Percentiles rank a stretch among this genome's conserved stretches.
These are phyloP conservation scores for Triplophysa siluroides DNA, from an alignment of 2,113 vertebrate species.

Conservation along the genomic window DNA sequence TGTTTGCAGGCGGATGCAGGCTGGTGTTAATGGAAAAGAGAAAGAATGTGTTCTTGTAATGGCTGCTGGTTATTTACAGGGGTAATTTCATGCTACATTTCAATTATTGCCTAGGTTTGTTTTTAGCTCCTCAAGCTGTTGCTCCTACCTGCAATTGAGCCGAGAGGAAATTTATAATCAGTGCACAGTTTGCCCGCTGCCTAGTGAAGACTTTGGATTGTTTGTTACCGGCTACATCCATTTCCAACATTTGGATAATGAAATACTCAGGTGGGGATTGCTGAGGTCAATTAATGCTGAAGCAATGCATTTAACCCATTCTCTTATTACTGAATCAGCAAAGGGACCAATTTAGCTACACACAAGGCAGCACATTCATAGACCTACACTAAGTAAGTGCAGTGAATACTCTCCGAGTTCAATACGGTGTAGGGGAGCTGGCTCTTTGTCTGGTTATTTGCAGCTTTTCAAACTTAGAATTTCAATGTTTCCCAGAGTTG, in stretches of 20 bases:
- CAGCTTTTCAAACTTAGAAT: slow-evolving; percentile 44
- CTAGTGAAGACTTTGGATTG: slow-evolving; percentile 75
- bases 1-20: slow-evolving; percentile 52
- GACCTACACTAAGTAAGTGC: slow-evolving; percentile 10
- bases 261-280: slow-evolving; percentile 74
- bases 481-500: slow-evolving; percentile 46
- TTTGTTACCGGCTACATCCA: slow-evolving; percentile 78
- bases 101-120: slow-evolving; percentile 98
- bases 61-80: slow-evolving; percentile 97
- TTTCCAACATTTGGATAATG: slow-evolving; percentile 80
- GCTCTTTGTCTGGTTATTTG: slow-evolving; percentile 51
- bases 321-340: slow-evolving; percentile 46
- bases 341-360: slow-evolving; percentile 52
- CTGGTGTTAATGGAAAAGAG: slow-evolving; percentile 78
- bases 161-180: slow-evolving; percentile 78
- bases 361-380: slow-evolving; percentile 10
- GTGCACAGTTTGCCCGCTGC: slow-evolving; percentile 64
- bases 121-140: slow-evolving; percentile 86
- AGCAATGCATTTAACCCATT: slow-evolving; percentile 62
- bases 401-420: neutral
- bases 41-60: slow-evolving; percentile 89
- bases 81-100: slow-evolving; percentile 99
- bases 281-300: slow-evolving; percentile 81
- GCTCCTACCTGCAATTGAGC: slow-evolving; percentile 83
- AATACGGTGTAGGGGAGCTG: slow-evolving; percentile 30